phyloP scores from a whole-genome alignment of 2,797 vertebrate species.

The Rallus crepitans region DNA sequence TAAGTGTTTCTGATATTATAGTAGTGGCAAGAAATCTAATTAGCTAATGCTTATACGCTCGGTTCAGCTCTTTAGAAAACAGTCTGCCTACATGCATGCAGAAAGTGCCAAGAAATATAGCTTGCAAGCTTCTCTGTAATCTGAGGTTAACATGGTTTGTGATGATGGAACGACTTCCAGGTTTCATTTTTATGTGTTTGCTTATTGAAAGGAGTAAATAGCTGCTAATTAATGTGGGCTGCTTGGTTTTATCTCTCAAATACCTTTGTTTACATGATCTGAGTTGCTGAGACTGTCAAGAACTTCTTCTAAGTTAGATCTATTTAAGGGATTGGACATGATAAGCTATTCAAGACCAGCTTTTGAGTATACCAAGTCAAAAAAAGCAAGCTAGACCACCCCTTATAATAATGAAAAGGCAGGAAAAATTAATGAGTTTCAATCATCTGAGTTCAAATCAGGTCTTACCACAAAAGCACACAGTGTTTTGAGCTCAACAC shows the following conservation, averaged over 20 bases:
- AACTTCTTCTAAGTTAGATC: neutral
- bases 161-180: neutral
- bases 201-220: slow-evolving; percentile 14
- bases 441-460: neutral
- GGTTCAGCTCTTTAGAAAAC: slow-evolving; percentile 33
- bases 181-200: neutral
- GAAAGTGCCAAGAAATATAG: neutral
- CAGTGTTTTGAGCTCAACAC: fast-evolving
- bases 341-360: neutral
- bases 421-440: neutral
- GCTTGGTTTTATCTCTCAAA: neutral
- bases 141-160: neutral
- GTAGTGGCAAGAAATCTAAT: slow-evolving; percentile 39
- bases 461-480: neutral
- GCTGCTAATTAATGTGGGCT: neutral
- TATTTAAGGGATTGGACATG: neutral
- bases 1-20: neutral
- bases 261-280: neutral
- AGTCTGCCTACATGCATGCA: neutral
- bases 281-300: neutral
- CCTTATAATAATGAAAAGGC: neutral
- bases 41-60: neutral
- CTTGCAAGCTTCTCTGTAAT: neutral
- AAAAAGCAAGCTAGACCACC: neutral
- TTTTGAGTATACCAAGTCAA: neutral